Conservation (phyloP, 92 coral and sea anemone genomes). For the Actinostola sp. region DNA sequence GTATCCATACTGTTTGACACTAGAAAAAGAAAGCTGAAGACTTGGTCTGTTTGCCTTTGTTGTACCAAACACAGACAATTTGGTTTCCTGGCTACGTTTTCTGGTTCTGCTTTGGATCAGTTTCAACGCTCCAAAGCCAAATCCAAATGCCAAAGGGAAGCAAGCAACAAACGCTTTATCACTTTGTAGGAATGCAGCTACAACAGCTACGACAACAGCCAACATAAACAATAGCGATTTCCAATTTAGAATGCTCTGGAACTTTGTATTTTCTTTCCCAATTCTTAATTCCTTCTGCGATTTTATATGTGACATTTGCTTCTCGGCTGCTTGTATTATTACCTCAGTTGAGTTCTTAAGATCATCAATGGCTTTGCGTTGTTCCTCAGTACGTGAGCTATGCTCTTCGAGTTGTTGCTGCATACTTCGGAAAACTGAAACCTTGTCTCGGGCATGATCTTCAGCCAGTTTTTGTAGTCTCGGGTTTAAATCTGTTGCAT, state of each 20-base stretch:
- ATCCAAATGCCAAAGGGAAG: slow-evolving; percentile 9
- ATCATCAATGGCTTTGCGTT: slow-evolving; percentile 53
- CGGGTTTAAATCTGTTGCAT: slow-evolving; percentile 20
- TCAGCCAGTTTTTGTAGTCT: slow-evolving; percentile 48
- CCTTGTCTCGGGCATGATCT: slow-evolving; percentile 42
- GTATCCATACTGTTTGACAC: slow-evolving; percentile 10
- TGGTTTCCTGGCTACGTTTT: neutral
- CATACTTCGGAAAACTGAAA: slow-evolving; percentile 45
- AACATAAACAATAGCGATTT: neutral
- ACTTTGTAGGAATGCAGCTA: neutral
- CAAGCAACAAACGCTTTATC: slow-evolving; percentile 2
- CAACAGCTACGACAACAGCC: neutral
- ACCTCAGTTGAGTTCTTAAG: slow-evolving; percentile 61
- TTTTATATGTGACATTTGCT: slow-evolving; percentile 27
- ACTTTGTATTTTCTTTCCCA: neutral
- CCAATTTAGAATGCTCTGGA: slow-evolving; percentile 10
- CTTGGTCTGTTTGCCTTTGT: neutral
- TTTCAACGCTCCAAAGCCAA: neutral
- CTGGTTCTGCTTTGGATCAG: neutral
- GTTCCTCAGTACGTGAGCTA: slow-evolving; percentile 56
- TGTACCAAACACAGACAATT: neutral
- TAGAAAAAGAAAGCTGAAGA: slow-evolving; percentile 21
- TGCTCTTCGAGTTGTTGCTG: slow-evolving; percentile 64
- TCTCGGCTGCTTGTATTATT: slow-evolving; percentile 34
- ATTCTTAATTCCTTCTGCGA: slow-evolving; percentile 15